Base-by-base conservation (phyloP, 2,888 invertebrate genomes). In the Villa cingulata region DNA sequence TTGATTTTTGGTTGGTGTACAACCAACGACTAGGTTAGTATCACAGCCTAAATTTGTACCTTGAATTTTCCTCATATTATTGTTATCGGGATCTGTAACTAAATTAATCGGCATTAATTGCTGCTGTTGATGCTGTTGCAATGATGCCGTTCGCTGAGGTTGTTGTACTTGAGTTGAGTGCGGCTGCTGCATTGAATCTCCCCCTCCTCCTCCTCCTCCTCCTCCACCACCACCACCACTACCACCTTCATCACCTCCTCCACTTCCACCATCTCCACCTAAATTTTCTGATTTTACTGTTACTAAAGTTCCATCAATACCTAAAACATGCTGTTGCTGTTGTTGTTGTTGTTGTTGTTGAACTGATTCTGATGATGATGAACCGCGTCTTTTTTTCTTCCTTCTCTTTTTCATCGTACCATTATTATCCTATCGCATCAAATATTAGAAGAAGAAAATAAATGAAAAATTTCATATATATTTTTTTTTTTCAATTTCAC, bases 321-420 rank as follows among this genome's bases (percentile, higher is more conserved):
- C 15, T 43, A 53, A 34, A 10, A 50, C 45, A 38, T 37, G 34
- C 15, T 18, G 19, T 17, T 48, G 48, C 14, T 51, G 53, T 20
- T 46, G 51, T 37, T 45, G 54, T n/a, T 49, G 51, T 17, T 48
- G 48, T n/a, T 51, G 53, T 19, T 46, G 51, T 39, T 36, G 36
- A n/a, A 37, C 20, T 32, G 68, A 68, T 49, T 68, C 67, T 2
- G 69, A 68, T 7, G 67, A 68, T 23, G 65, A 63, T 5, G 68
- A 66, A 2, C 66, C 65, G 53, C 66, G 63, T 45, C 66, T 63
- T 51, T 66, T 66, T 57, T 68, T 69, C 59, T 68, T 69, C 46
- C 68, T 64, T 9, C 68, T 62, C 48, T 68, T 69, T 52, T 68
- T 68, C 17, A 67, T 51, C 2, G 67, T 63, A 32, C 66, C 66